These are phyloP conservation scores for Melipona bicolor DNA, from an alignment of 2,888 invertebrate genomes.

Conservation along the genomic window DNA sequence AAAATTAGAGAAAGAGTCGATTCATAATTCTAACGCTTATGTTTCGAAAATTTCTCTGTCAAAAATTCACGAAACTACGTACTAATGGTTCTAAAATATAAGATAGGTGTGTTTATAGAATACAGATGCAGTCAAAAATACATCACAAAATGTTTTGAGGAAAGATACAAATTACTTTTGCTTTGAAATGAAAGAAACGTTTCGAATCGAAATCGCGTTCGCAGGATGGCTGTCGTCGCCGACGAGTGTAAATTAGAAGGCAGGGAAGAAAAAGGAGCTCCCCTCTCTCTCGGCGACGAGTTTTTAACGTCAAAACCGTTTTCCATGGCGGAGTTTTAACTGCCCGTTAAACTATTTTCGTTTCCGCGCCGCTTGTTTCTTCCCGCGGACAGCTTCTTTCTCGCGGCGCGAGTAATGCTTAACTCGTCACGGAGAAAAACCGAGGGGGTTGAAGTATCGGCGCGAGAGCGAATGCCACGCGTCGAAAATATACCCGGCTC, in stretches of 20 bases:
- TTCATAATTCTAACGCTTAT: not conserved
- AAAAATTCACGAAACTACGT: not conserved
- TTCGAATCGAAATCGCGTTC: not conserved
- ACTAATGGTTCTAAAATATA: not conserved
- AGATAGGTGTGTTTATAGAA: not conserved
- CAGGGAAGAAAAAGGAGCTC: slow-evolving; percentile 16
- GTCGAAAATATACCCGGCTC: slow-evolving; percentile 15
- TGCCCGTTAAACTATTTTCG: slow-evolving; percentile 62
- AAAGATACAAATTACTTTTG: not conserved
- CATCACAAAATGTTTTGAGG: not conserved
- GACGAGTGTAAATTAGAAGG: slow-evolving; percentile 10
- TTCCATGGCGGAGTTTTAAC: slow-evolving; percentile 51
- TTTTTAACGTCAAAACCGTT: slow-evolving; percentile 49
- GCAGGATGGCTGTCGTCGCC: slow-evolving; percentile 9
- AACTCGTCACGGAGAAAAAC: not conserved
- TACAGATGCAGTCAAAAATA: not conserved
- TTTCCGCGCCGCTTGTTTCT: slow-evolving; percentile 33
- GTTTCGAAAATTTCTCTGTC: not conserved
- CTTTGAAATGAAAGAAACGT: not conserved
- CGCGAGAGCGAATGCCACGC: not conserved
- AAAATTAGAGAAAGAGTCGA: not conserved
- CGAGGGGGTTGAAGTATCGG: slow-evolving; percentile 11
- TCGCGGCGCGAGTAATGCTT: not conserved
- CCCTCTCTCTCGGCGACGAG: not conserved
- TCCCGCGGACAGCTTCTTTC: slow-evolving; percentile 29